Evolutionary conservation across 2,888 invertebrate genomes (phyloP), one percentile per base, ranked within the genome.

Genomic region (Cryptocephalus primarius): DNA sequence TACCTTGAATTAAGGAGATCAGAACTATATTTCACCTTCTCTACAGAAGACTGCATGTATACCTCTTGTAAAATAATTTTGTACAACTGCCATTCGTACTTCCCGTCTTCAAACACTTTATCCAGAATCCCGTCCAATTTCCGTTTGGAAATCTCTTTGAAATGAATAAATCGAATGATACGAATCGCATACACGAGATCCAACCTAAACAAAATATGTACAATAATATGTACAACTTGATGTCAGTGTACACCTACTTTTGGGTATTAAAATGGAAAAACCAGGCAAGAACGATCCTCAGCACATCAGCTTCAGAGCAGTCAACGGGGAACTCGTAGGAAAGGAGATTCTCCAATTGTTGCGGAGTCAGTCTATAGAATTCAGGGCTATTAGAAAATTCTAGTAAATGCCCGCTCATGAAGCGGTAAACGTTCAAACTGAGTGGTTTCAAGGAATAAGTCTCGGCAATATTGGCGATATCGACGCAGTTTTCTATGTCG

Each of bases 401-500:
- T 50, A 75, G 67, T 31, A 84, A 69, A 56, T 80, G 75, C 8
- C 75, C 74, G 59, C 81, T 82, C 60, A 85, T 81, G 62, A 76
- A 83, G 50, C 78, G 73, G 61, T 80, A 82, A 6, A 80, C 79
- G 52, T 75, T 74, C 53, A 74, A 72, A 48, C 76, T 72, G 32
- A 85, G 65, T 42, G 75, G 72, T 45, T 72, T 67, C 45, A 84
- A 68, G 1, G 78, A 78, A 66, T 83, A 85, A 4, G 79, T 77
- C 64, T 85, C 84, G 0, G 83, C 81, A 56, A 84, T 74, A 22
- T 78, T 79, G 1, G 79, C 79, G 50, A 84, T 78, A 58, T 83
- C 82, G n/a, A 82, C 76, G 64, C 83, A 84, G 63, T 83, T 85
- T 46, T 83, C 82, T 49, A 81, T 67, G 61, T 80, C 79, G 8